Evolutionary conservation across 35 echinoderm and acorn worm genomes (phyloP), one percentile per base, ranked within the genome.

Genomic region (Eucidaris tribuloides): DNA sequence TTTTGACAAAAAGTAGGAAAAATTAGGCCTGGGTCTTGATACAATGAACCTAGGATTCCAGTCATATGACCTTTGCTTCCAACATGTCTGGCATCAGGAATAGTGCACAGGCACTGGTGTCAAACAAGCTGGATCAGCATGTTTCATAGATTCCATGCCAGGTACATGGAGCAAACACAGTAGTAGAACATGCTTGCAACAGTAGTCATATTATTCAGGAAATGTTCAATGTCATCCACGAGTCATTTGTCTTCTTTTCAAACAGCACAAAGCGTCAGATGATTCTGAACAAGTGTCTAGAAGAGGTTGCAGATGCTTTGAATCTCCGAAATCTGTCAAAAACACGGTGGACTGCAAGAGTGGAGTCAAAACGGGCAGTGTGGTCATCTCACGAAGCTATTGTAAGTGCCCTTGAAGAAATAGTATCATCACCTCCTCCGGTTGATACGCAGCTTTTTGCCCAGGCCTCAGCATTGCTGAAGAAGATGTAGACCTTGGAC

Each of bases 101-200:
- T 9, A 38, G 38, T 25, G 29, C 33, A 27, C 81, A 83, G 31
- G 55, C 31, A 54, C 58, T 58, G 42, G 34, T 83, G 7, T 43
- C 30, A 42, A 34, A 83, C 19, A 37, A 38, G 55, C 56, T 83
- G 31, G 15, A 83, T 30, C 3, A 60, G 22, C 28, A 83, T 11
- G 34, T 83, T 27, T 60, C 81, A 15, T 83, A 65, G 36, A 83
- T 83, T 64, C 81, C 81, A 24, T 65, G 81, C 32, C 55, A 64
- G 38, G 81, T 32, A 18, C 81, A 83, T 43, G 23, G 57, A 42
- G 23, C 31, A 32, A 83, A 83, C 56, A 83, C 81, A 27, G 39
- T 42, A 22, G 81, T 65, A 7, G 56, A 83, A 65, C 57, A 83
- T 62, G 35, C 19, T 39, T 83, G 56, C 42, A 32, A 31, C 55